A percentile compares a stretch with the other conserved stretches of the same genome.
phyloP scores from a whole-genome alignment of 2,888 invertebrate species.

The Synergus laeviventris region DNA sequence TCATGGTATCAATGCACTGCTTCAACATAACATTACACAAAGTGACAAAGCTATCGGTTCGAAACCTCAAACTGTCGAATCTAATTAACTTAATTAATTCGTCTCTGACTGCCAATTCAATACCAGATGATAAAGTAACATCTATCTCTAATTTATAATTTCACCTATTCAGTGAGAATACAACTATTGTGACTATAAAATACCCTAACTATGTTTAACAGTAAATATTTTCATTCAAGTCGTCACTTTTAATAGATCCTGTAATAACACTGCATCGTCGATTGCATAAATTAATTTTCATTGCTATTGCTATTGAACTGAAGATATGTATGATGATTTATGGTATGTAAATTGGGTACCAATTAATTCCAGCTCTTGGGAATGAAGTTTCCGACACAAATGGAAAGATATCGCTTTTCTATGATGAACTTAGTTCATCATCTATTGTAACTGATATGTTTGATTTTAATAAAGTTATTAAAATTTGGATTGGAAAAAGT shows the following conservation, averaged over 20 bases:
- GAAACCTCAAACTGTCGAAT: slow-evolving; percentile 45
- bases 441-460: too few species aligned
- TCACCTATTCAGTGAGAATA: not conserved
- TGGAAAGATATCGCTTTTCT: not conserved
- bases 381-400: slow-evolving; percentile 7
- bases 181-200: not conserved
- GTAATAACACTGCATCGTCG: too few species aligned
- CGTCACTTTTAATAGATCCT: too few species aligned
- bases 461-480: too few species aligned
- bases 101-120: slow-evolving; percentile 42
- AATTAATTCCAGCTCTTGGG: not conserved
- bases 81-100: slow-evolving; percentile 46
- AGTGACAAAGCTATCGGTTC: slow-evolving; percentile 1
- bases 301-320: slow-evolving; percentile 1
- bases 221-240: not conserved
- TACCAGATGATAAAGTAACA: slow-evolving; percentile 24
- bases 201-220: not conserved
- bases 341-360: slow-evolving; percentile 7
- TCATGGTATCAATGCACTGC: not conserved
- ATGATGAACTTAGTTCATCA: not conserved
- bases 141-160: not conserved
- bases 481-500: not conserved
- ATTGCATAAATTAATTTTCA: not conserved
- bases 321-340: not conserved
- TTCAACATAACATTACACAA: not conserved